These are phyloP conservation scores for Meleagris gallopavo DNA, from an alignment of 2,113 vertebrate genomes.

Conservation along the genomic window DNA sequence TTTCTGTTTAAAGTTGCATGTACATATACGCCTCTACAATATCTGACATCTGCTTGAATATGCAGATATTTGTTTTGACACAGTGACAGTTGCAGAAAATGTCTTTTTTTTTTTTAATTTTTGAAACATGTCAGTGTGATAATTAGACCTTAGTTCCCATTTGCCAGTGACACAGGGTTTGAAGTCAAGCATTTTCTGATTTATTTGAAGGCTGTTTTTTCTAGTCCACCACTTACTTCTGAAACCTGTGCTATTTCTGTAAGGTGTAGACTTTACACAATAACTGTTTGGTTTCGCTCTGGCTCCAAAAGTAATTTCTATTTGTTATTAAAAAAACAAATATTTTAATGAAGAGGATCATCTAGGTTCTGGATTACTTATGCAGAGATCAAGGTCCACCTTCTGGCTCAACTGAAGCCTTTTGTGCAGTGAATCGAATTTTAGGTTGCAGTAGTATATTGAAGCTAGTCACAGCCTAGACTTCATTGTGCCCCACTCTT, in stretches of 20 bases:
- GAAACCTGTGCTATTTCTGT: not conserved
- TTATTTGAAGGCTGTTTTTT: not conserved
- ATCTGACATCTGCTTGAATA: constrained; percentile 53
- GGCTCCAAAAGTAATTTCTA: not conserved
- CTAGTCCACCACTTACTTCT: not conserved
- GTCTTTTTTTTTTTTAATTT: not conserved
- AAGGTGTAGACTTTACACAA: not conserved
- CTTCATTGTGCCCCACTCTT: not conserved
- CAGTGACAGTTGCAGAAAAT: constrained; percentile 37
- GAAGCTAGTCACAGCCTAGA: not conserved
- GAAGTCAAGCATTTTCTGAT: constrained; percentile 13
- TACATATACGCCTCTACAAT: constrained; percentile 1
- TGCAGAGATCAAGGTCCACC: not conserved
- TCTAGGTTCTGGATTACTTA: not conserved
- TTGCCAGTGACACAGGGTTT: constrained; percentile 31
- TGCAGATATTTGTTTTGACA: constrained; percentile 74
- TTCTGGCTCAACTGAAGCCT: not conserved
- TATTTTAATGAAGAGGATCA: not conserved
- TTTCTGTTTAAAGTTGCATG: constrained; percentile 57
- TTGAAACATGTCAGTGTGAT: constrained; percentile 42
- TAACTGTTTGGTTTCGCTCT: not conserved
- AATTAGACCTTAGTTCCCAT: constrained; percentile 59
- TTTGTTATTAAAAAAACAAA: not conserved
- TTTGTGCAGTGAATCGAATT: no score
- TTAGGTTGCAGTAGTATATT: not conserved